Conservation (phyloP, 2,888 invertebrate genomes). For the Oscheius sp. region DNA sequence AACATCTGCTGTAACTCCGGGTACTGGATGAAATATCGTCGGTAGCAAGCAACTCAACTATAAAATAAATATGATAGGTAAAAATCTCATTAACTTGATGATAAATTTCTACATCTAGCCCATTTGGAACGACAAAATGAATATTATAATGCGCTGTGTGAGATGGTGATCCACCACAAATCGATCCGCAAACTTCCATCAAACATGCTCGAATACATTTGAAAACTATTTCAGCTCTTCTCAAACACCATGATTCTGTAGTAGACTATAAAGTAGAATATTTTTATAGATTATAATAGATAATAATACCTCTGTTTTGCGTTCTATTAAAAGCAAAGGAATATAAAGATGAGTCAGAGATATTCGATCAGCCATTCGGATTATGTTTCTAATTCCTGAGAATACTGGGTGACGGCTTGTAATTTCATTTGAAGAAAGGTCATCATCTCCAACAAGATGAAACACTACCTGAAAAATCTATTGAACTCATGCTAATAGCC, state of each 20-base stretch:
- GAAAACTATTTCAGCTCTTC: constrained; percentile 93
- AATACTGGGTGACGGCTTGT: constrained; percentile 86
- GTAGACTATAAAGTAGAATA: constrained; percentile 73
- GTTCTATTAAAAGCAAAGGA: constrained; percentile 89
- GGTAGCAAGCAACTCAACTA: constrained; percentile 87
- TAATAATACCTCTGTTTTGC: constrained; percentile 93
- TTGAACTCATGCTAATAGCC: constrained; percentile 82
- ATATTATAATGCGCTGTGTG: constrained; percentile 79
- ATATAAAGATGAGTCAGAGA: constrained; percentile 91
- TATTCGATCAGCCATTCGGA: constrained; percentile 92
- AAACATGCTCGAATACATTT: constrained; percentile 99
- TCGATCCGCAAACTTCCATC: constrained; percentile 81
- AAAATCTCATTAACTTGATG: not conserved
- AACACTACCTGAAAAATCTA: constrained; percentile 94
- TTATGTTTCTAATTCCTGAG: constrained; percentile 89
- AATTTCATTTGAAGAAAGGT: constrained; percentile 79
- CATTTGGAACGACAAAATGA: constrained; percentile 85
- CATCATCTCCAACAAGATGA: constrained; percentile 90
- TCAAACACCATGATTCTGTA: constrained; percentile 94
- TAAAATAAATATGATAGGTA: constrained; percentile 76
- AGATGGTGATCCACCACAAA: constrained; percentile 25
- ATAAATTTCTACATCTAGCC: constrained; percentile 77
- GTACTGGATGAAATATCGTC: constrained; percentile 79
- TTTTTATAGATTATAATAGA: no score
- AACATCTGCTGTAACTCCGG: constrained; percentile 44